A percentile compares a stretch with the other conserved stretches of the same genome.
phyloP scores from a whole-genome alignment of 2,888 invertebrate genomes.

The Drosophila melanosoma region DNA sequence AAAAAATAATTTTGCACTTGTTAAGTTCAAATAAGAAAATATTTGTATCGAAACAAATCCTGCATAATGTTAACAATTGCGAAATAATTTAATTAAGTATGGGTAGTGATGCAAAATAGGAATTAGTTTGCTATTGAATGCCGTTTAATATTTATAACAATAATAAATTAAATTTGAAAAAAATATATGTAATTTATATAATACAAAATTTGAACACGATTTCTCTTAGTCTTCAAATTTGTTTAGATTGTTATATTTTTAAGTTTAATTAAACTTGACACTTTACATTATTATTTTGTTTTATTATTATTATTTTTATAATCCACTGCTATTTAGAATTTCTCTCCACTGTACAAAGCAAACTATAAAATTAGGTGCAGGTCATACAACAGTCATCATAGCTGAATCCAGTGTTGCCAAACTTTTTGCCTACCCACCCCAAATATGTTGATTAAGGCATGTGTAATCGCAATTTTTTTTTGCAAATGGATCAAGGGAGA shows the following conservation, averaged over 20 bases:
- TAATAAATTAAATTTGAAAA: neutral
- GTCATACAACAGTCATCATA: constrained; percentile 12
- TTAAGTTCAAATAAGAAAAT: neutral
- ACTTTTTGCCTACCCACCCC: constrained; percentile 26
- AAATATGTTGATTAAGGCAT: constrained; percentile 16
- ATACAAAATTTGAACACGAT: neutral
- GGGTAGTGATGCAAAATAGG: neutral
- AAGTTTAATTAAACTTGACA: neutral
- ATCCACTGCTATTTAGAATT: neutral
- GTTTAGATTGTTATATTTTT: neutral
- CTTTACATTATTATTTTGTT: neutral
- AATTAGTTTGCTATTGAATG: neutral
- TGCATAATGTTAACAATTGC: neutral
- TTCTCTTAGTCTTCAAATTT: neutral
- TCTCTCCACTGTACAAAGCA: neutral
- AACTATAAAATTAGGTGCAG: constrained; percentile 2
- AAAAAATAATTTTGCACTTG: no score
- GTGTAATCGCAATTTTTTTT: constrained; percentile 42
- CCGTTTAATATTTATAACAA: neutral
- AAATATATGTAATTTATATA: neutral
- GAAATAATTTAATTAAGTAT: neutral
- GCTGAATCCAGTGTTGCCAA: neutral
- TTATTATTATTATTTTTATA: neutral
- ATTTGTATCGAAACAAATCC: neutral
- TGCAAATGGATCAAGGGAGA: constrained; percentile 7